These are phyloP conservation scores for Epiperipatus broadwayi DNA, from an alignment of 2,888 invertebrate species.

Conservation along the genomic window DNA sequence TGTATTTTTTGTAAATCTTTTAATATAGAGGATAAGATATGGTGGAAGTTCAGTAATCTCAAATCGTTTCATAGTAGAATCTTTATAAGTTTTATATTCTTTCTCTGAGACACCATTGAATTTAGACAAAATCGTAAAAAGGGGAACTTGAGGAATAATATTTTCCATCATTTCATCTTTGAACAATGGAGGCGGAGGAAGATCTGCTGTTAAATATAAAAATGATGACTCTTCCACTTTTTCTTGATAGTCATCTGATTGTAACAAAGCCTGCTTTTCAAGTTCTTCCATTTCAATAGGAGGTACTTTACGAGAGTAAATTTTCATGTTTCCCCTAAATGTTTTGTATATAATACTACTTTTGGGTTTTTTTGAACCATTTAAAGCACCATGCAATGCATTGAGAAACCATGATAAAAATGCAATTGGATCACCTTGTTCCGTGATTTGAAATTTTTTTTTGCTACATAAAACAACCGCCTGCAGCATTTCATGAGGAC, in stretches of 20 bases:
- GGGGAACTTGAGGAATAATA: constrained; percentile 93
- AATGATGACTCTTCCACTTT: constrained; percentile 76
- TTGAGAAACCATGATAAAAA: constrained; percentile 97
- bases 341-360: constrained; percentile 66
- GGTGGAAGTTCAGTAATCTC: constrained; percentile 82
- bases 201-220: constrained; percentile 85
- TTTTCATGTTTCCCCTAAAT: constrained; percentile 45
- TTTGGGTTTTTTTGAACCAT: constrained; percentile 51
- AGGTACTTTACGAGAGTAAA: constrained; percentile 50
- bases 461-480: constrained; percentile 91
- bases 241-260: constrained; percentile 69
- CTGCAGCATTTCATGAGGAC: constrained; percentile 98
- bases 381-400: constrained; percentile 76
- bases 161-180: constrained; percentile 95
- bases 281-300: constrained; percentile 63
- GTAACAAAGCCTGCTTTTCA: constrained; percentile 54
- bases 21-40: constrained; percentile 85
- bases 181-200: constrained; percentile 89
- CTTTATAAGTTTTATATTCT: constrained; percentile 98
- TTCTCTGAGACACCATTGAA: constrained; percentile 89
- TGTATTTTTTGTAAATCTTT: constrained; percentile 94
- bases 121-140: constrained; percentile 78
- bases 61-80: constrained; percentile 89
- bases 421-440: constrained; percentile 94
- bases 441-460: constrained; percentile 91